Base-by-base conservation (phyloP, 2,113 vertebrate genomes). In the Hoplias malabaricus region DNA sequence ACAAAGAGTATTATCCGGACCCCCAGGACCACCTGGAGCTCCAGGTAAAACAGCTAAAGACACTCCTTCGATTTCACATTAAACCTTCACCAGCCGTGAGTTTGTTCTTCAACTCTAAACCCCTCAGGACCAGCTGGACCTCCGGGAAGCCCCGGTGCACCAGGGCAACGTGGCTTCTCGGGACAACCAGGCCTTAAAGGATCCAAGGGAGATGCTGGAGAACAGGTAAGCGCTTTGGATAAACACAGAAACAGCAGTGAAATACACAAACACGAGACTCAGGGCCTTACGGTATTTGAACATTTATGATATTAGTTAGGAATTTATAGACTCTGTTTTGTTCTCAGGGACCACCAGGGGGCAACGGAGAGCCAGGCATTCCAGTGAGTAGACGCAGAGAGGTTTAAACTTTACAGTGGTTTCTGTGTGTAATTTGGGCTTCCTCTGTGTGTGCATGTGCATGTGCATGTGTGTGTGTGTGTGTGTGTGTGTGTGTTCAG, bases 281-380 rank as follows among this genome's bases (percentile, higher is more conserved):
- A 57, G 21, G 54, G n/a, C 13, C 54, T 11, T 1, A 27, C 27
- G 13, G 12, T 31, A 23, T 48, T 63, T 5, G n/a, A 13, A 63
- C 40, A 34, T 48, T 62, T 31, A 13, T 34, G 34, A n/a, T 66
- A 7, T 13, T 53, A 43, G 29, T 42, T 40, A n/a, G n/a, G 27
- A 40, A 8, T 13, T 68, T 31, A 4, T 25, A 50, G 1, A 14
- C 19, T 10, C 48, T 23, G 59, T 29, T 63, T 83, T 90, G 82
- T 75, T 82, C 63, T 69, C 87, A 94, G 93, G 92, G 91, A 3
- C 85, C 84, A 87, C 87, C 89, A 84, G 92, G 92, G 81, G 81
- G 85, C 85, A 50, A 82, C 33, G 92, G 90, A 83, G 91, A 92
- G 85, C 90, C 76, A 61, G 92, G 90, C 80, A 78, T 85, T 0